Base-by-base conservation (phyloP, 2,888 invertebrate genomes). In the Alloplasta piceator region DNA sequence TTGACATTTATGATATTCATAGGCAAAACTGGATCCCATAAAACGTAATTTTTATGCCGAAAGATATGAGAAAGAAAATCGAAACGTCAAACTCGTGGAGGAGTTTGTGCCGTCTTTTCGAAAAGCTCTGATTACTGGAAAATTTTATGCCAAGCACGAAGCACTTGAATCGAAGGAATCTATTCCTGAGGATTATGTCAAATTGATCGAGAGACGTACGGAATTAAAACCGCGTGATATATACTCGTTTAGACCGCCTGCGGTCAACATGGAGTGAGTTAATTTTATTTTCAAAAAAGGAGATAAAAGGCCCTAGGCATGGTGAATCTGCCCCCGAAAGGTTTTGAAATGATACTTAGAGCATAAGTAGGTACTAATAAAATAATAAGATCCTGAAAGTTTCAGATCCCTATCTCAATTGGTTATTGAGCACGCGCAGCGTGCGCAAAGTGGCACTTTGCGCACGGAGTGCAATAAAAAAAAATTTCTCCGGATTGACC, bases 101-200 rank as follows among this genome's bases (percentile, higher is more conserved):
- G 80, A 88, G 10, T 91, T 90, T 68, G 82, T 84, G 3, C 85
- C 88, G 1, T 82, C 86, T 5, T 77, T 80, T 3, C 80, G 76
- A 36, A 76, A 83, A 16, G 83, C 87, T 66, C 67, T 87, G 6
- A 75, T 91, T 5, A 89, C 91, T 3, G 85, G 85, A 7, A 91
- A 91, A 75, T 91, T 91, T 83, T 92, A 92, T 64, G 88, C 91
- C 3, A 88, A 78, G 78, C 90, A 91, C 68, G 91, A 92, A 4
- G 85, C 79, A 36, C 60, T 84, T 4, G 39, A 26, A 26, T 26
- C 26, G 26, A 26, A 26, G 26, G 26, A 26, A 26, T 3, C 1
- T 9, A 75, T 86, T 38, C 86, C 86, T 4, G 79, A 80, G 36
- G 87, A 90, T 68, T 90, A 86, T 66, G 55, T 90, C 0, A 76